Base-by-base conservation (phyloP, 2,113 vertebrate species). In the Percina caprodes region DNA sequence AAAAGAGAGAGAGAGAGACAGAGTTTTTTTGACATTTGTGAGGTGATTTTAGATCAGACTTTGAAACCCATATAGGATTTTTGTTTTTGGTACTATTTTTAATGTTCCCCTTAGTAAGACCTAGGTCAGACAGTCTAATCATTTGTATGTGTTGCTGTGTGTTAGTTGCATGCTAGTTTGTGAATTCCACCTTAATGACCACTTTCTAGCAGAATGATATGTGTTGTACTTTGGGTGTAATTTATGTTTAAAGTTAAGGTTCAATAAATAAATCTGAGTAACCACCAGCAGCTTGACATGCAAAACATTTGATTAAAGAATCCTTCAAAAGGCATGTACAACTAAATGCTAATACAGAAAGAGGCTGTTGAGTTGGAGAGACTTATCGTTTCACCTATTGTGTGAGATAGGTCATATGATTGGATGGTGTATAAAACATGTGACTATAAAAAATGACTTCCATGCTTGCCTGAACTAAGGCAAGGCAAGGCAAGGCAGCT, bases 21-120 rank as follows among this genome's bases (percentile, higher is more conserved):
- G 2, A 55, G 18, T 24, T 10, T 66, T 42, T 69, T 16, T 33
- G 1, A 18, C 24, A 18, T 24, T 67, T 79, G 60, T 19, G 39
- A 86, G 81, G 74, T 89, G 62, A 88, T 72, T 86, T 73, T 74
- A 67, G 79, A 79, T 76, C 45, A 89, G 33, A 61, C 71, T 86
- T 84, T 82, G 70, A 88, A 90, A 42, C 55, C 3, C 2, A 58
- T 26, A 14, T 49, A 33, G 5, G 12, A 60, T 51, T 74, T 61
- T 45, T 56, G n/a, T 70, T 82, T 8, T 42, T 39, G 35, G 6
- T 56, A 8, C 26, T 26, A 54, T 42, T 66, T 75, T 19, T 58
- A 23, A n/a, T 30, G 23, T 23, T 62, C 9, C 51, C 15, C 60
- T 52, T 21, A 1, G 7, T 56, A 56, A 59, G 62, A 80, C 42